Evolutionary conservation across 2,888 invertebrate species (phyloP).

Genomic region (Calephelis perditalis): DNA sequence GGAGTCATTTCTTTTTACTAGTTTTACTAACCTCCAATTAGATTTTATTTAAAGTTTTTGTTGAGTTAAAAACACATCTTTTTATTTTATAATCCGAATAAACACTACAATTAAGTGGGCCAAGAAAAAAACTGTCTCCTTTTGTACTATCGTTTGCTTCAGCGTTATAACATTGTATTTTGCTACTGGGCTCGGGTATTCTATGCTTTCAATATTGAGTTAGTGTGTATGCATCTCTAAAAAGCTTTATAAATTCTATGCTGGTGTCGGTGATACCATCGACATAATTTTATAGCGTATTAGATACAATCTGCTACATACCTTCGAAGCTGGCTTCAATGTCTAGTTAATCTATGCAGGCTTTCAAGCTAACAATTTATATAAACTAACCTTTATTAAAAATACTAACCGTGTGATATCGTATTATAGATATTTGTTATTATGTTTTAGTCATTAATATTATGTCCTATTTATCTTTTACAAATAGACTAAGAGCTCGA

Average conservation of each 20-base stretch:
- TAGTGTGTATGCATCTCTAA: slow-evolving; percentile 75
- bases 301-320: slow-evolving; percentile 71
- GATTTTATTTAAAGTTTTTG: slow-evolving; percentile 34
- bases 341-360: slow-evolving; percentile 77
- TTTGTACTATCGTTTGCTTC: slow-evolving; percentile 75
- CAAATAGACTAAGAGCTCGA: slow-evolving; percentile 1
- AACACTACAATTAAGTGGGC: too few relatives aligned
- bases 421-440: slow-evolving; percentile 19
- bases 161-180: slow-evolving; percentile 72
- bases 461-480: not conserved
- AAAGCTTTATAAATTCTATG: slow-evolving; percentile 75
- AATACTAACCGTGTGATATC: slow-evolving; percentile 20
- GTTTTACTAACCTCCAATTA: slow-evolving; percentile 32
- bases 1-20: too few relatives aligned
- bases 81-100: slow-evolving; percentile 29
- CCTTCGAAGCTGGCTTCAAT: slow-evolving; percentile 75
- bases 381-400: slow-evolving; percentile 46
- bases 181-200: slow-evolving; percentile 77
- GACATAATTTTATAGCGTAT: slow-evolving; percentile 66
- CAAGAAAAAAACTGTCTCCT: too few relatives aligned
- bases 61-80: slow-evolving; percentile 42
- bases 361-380: slow-evolving; percentile 65
- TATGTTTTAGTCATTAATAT: not conserved
- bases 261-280: slow-evolving; percentile 74
- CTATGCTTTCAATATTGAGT: slow-evolving; percentile 77